These are phyloP conservation scores for Leucania comma DNA, from an alignment of 2,888 invertebrate genomes.

Conservation along the genomic window DNA sequence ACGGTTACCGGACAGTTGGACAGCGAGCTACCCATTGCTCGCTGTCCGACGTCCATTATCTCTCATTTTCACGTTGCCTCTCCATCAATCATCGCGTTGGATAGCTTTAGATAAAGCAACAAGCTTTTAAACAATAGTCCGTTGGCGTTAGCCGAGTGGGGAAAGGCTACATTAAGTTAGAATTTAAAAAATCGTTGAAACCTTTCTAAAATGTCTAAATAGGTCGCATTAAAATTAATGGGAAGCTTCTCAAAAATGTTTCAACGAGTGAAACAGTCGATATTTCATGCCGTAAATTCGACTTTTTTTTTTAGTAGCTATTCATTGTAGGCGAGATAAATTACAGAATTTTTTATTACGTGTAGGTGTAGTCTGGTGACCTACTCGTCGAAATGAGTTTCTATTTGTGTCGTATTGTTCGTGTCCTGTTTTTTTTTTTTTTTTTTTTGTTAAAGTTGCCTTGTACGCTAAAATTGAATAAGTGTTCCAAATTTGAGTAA, in stretches of 20 bases:
- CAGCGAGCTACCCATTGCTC: no score
- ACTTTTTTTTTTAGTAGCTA: not conserved
- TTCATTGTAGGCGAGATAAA: conserved; percentile 1
- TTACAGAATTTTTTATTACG: not conserved
- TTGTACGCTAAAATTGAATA: not conserved
- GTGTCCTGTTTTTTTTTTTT: not conserved
- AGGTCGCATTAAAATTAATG: conserved; percentile 56
- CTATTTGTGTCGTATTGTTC: not conserved
- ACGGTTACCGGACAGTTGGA: no score
- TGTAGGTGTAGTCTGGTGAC: not conserved
- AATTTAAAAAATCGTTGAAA: conserved; percentile 23
- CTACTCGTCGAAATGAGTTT: conserved; percentile 2
- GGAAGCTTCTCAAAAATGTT: conserved; percentile 37
- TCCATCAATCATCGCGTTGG: no score
- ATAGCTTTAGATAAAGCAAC: no score
- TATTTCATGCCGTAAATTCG: conserved; percentile 41
- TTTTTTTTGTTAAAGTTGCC: not conserved
- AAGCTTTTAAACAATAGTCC: no score
- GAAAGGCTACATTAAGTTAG: no score
- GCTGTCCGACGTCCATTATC: no score
- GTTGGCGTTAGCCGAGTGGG: no score
- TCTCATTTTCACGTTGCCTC: no score
- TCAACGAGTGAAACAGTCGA: conserved; percentile 37
- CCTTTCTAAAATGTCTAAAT: conserved; percentile 41
- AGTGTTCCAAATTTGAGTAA: not conserved